Evolutionary conservation across 2,113 vertebrate species (phyloP).

Genomic region (Cheilinus undulatus): DNA sequence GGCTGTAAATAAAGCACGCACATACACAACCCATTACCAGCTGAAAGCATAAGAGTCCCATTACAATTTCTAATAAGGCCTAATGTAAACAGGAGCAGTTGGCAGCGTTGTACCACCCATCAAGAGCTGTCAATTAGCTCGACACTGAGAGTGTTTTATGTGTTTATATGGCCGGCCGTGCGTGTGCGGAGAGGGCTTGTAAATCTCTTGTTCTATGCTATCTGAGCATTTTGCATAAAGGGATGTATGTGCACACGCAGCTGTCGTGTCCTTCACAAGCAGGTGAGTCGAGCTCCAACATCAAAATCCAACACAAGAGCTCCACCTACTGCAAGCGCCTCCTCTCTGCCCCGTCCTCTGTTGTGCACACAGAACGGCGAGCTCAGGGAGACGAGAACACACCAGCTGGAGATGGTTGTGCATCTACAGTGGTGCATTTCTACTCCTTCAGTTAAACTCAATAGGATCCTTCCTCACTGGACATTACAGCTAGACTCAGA

Average conservation of each 20-base stretch:
- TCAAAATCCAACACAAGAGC: slow-evolving; percentile 84
- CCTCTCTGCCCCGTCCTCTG: slow-evolving; percentile 59
- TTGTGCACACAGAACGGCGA: slow-evolving; percentile 44
- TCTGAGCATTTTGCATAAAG: slow-evolving; percentile 56
- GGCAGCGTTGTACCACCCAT: slow-evolving; percentile 55
- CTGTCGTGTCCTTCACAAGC: slow-evolving; percentile 66
- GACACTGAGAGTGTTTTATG: slow-evolving; percentile 53
- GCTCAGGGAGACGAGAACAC: slow-evolving; percentile 35
- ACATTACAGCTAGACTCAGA: slow-evolving; percentile 41
- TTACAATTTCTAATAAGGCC: slow-evolving; percentile 73
- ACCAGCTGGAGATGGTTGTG: slow-evolving; percentile 26
- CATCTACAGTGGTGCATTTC: slow-evolving; percentile 23
- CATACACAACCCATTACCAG: slow-evolving; percentile 41
- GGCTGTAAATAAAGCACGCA: slow-evolving; percentile 55
- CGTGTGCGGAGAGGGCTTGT: slow-evolving; percentile 30
- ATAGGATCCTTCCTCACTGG: slow-evolving; percentile 45
- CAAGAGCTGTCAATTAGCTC: slow-evolving; percentile 63
- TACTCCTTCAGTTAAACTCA: slow-evolving; percentile 48
- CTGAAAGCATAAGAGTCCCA: slow-evolving; percentile 53
- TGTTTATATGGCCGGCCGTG: slow-evolving; percentile 34
- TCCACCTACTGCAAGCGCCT: slow-evolving; percentile 83
- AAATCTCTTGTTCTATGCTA: slow-evolving; percentile 47
- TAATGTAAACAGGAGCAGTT: slow-evolving; percentile 70
- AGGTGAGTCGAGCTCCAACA: slow-evolving; percentile 72
- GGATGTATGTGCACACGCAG: slow-evolving; percentile 5